These are phyloP conservation scores for Invenusta paracnida DNA, from an alignment of 2,888 invertebrate genomes.

Conservation along the genomic window DNA sequence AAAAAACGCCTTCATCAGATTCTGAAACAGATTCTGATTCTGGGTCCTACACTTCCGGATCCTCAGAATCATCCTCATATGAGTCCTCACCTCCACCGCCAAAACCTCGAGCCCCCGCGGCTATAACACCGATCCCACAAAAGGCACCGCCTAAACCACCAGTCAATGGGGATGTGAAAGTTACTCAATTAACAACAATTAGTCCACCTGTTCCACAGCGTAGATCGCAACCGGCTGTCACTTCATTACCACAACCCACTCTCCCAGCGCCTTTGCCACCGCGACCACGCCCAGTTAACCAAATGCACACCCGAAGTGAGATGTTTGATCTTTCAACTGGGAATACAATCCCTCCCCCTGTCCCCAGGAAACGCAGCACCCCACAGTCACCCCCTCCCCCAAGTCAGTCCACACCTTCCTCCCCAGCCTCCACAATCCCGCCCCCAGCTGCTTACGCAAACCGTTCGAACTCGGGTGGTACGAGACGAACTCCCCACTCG, in stretches of 20 bases:
- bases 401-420: neutral
- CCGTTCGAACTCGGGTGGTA: neutral
- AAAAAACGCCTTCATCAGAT: neutral
- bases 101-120: neutral
- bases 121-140: neutral
- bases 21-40: neutral
- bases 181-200: too few species aligned
- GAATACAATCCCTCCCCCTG: neutral
- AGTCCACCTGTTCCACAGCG: neutral
- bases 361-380: neutral
- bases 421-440: neutral
- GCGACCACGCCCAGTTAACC: neutral
- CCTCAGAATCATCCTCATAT: neutral
- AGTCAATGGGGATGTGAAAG: neutral
- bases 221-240: neutral
- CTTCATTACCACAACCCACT: neutral
- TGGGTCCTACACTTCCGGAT: neutral
- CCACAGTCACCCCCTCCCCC: neutral
- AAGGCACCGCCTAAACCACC: neutral
- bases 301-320: neutral
- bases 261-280: neutral
- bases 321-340: neutral
- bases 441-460: neutral
- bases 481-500: too few species aligned
- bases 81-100: neutral